Conservation (phyloP, 2,888 invertebrate species). For the Chloroclystis v-ata region DNA sequence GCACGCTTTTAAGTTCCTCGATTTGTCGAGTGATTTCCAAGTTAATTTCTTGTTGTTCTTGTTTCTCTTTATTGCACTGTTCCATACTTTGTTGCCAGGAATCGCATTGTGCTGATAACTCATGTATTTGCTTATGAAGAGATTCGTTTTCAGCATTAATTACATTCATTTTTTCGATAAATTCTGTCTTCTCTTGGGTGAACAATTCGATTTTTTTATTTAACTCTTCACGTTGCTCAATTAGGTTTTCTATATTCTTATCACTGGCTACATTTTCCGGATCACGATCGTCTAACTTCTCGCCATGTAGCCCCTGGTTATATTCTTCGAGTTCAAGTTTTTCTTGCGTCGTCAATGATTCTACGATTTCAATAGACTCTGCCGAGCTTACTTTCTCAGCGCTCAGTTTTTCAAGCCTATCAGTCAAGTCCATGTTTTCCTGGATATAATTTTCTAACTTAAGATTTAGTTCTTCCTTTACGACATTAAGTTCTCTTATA, state of each 20-base stretch:
- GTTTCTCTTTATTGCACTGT: conserved; percentile 66
- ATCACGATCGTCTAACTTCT: conserved; percentile 39
- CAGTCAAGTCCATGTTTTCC: conserved; percentile 85
- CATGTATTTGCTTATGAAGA: conserved; percentile 68
- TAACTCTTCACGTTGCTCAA: conserved; percentile 81
- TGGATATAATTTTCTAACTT: conserved; percentile 82
- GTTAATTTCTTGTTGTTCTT: conserved; percentile 52
- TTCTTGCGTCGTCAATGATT: conserved; percentile 83
- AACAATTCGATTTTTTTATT: conserved; percentile 83
- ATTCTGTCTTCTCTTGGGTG: conserved; percentile 82
- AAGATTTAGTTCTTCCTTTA: conserved; percentile 78
- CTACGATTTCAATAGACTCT: conserved; percentile 86
- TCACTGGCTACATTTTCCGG: conserved; percentile 42
- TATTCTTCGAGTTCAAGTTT: conserved; percentile 83
- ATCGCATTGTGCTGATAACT: conserved; percentile 72
- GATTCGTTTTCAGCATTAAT: conserved; percentile 80
- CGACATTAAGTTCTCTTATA: conserved; percentile 76
- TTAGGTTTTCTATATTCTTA: conserved; percentile 77
- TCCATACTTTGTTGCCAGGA: conserved; percentile 63
- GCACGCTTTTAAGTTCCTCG: conserved; percentile 62
- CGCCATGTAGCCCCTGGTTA: conserved; percentile 72
- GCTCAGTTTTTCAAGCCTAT: conserved; percentile 84
- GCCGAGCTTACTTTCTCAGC: conserved; percentile 85
- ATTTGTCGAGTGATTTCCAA: conserved; percentile 61
- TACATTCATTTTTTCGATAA: conserved; percentile 82